Evolutionary conservation across 2,113 vertebrate species (phyloP).

Genomic region (Megaceryle maxima): DNA sequence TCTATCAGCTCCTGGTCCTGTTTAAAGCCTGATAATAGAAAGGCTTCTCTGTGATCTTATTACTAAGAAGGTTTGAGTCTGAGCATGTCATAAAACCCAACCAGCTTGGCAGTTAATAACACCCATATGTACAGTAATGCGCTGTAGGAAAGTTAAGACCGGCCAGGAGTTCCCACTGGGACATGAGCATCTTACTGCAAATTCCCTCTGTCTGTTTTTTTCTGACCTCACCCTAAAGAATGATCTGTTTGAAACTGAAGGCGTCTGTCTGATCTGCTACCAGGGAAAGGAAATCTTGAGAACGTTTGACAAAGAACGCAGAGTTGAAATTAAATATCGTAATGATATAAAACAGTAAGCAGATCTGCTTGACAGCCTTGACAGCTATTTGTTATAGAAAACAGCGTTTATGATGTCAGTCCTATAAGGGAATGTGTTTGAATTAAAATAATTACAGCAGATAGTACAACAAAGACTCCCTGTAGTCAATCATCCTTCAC

Average conservation of each 20-base stretch:
- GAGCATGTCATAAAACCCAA: background rate
- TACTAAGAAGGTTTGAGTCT: background rate
- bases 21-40: conserved; percentile 39
- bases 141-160: background rate
- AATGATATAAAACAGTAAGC: conserved; percentile 79
- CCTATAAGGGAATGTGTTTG: conserved; percentile 71
- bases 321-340: conserved; percentile 76
- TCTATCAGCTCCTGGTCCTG: conserved; percentile 15
- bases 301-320: conserved; percentile 45
- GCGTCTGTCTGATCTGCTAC: conserved; percentile 27
- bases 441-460: conserved; percentile 78
- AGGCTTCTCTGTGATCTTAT: conserved; percentile 19
- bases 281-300: conserved; percentile 50
- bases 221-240: conserved; percentile 10
- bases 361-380: conserved; percentile 75
- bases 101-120: background rate
- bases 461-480: conserved; percentile 75
- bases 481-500: conserved; percentile 70
- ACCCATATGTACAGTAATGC: background rate
- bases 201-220: background rate
- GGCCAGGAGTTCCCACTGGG: background rate
- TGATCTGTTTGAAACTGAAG: background rate
- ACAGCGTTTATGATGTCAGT: conserved; percentile 76
- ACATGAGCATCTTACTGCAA: background rate
- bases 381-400: conserved; percentile 78